A percentile compares a stretch with the other conserved stretches of the same genome.
Conservation (phyloP, 2,113 vertebrate species). For the Thunnus maccoyii region DNA sequence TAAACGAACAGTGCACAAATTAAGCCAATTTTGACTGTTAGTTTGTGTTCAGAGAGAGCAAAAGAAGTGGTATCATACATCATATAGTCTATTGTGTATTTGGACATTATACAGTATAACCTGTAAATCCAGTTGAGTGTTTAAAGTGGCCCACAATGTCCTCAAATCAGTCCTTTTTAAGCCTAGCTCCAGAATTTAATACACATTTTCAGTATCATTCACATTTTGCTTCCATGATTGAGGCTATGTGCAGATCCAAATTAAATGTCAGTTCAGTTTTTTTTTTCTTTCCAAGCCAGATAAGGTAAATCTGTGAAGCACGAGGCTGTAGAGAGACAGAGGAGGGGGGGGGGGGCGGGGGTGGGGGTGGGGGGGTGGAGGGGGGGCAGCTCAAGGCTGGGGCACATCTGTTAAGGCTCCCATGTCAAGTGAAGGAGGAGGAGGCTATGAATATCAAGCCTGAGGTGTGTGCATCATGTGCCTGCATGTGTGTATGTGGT, state of each 20-base stretch:
- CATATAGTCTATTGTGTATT: background rate
- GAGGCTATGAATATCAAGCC: conserved; percentile 83
- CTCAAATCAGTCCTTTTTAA: background rate
- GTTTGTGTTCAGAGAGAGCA: background rate
- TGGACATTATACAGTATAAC: too few species aligned
- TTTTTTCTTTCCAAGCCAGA: conserved; percentile 16
- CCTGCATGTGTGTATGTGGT: conserved; percentile 20
- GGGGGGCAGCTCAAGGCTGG: conserved; percentile 78
- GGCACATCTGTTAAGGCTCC: conserved; percentile 84
- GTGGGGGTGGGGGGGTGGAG: background rate
- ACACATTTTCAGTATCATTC: background rate
- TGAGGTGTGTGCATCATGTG: conserved; percentile 79
- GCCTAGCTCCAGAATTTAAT: background rate
- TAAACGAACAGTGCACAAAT: background rate
- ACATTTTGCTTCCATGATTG: background rate
- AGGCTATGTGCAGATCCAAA: background rate
- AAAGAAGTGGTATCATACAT: background rate
- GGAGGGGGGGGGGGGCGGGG: conserved; percentile 12
- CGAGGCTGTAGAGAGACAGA: conserved; percentile 27
- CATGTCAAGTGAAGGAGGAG: conserved; percentile 82
- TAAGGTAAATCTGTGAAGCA: conserved; percentile 60
- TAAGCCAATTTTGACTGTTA: background rate
- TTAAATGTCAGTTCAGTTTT: conserved; percentile 37
- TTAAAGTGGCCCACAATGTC: background rate
- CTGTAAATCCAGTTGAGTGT: background rate